Conservation (phyloP, 2,113 vertebrate genomes). For the Scomber japonicus region DNA sequence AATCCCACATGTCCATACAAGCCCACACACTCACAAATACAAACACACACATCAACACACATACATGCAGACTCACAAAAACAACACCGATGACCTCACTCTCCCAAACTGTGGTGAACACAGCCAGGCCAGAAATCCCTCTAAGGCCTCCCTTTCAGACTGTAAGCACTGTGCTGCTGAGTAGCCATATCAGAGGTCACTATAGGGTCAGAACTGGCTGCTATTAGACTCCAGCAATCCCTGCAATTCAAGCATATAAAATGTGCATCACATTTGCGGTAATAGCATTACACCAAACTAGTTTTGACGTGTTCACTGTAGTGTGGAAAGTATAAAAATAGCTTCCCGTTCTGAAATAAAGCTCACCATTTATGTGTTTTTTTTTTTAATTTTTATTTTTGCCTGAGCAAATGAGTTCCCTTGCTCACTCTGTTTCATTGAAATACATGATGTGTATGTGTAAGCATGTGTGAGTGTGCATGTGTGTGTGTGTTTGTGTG, state of each 20-base stretch:
- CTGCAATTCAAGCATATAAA: conserved; percentile 71
- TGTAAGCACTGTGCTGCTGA: conserved; percentile 71
- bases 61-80: conserved; percentile 9
- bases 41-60: conserved; percentile 39
- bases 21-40: conserved; percentile 51
- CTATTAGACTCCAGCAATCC: conserved; percentile 60
- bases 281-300: conserved; percentile 47
- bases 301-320: conserved; percentile 60
- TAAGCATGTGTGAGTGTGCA: conserved; percentile 7
- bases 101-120: conserved; percentile 64
- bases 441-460: conserved; percentile 22
- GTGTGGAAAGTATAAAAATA: conserved; percentile 61
- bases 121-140: conserved; percentile 71
- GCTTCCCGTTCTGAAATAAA: conserved; percentile 48
- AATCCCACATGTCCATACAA: conserved; percentile 51
- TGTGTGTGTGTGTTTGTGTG: conserved; percentile 22
- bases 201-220: conserved; percentile 60
- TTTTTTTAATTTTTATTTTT: conserved; percentile 29
- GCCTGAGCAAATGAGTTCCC: conserved; percentile 13
- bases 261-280: conserved; percentile 54
- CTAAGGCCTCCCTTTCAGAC: conserved; percentile 73
- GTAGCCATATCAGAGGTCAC: conserved; percentile 73
- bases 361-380: conserved; percentile 12
- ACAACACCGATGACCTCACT: conserved; percentile 69
- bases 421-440: background rate